Conservation (phyloP, 2,888 invertebrate species). For the Bimastos eiseni region DNA sequence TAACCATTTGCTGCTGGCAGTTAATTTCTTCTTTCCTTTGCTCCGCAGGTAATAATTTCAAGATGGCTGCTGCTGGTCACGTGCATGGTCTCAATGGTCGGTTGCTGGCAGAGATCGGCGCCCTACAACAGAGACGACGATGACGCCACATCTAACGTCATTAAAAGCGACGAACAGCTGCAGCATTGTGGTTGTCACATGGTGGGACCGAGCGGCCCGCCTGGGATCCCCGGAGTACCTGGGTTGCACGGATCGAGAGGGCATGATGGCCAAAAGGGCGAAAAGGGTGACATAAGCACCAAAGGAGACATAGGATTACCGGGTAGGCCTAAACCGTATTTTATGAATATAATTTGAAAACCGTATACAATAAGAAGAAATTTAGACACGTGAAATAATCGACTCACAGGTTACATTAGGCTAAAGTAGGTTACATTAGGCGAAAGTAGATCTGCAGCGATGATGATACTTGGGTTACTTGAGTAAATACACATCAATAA, state of each 20-base stretch:
- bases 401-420: background rate
- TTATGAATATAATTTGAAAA: background rate
- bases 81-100: background rate
- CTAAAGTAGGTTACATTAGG: no score
- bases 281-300: constrained; percentile 46
- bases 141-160: background rate
- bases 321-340: background rate
- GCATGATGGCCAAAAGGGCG: constrained; percentile 51
- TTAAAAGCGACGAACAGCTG: background rate
- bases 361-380: background rate
- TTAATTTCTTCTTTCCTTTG: background rate
- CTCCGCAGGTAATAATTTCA: background rate
- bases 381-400: background rate
- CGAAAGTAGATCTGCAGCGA: no score
- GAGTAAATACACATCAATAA: no score
- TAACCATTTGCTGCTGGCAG: background rate
- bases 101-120: constrained; percentile 8
- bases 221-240: constrained; percentile 52
- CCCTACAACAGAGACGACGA: background rate
- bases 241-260: constrained; percentile 52
- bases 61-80: constrained; percentile 16
- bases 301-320: constrained; percentile 31
- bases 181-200: constrained; percentile 39
- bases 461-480: no score
- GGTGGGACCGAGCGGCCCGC: constrained; percentile 51